phyloP scores from a whole-genome alignment of 2,888 invertebrate species.

The Lepetodrilus schrolli region DNA sequence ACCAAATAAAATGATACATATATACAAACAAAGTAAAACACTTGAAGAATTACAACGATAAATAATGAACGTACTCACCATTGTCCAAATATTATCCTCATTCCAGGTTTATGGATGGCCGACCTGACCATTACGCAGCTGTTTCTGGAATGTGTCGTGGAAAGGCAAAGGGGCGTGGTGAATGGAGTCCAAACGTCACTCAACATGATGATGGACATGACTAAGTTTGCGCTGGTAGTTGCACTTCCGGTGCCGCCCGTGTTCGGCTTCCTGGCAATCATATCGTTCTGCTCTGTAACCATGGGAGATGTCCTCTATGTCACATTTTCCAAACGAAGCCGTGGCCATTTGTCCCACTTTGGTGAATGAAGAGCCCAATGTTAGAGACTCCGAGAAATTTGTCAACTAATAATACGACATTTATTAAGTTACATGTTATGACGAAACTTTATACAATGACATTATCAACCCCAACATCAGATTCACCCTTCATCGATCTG shows the following conservation, averaged over 20 bases:
- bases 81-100: constrained; percentile 29
- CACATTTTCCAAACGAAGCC: constrained; percentile 53
- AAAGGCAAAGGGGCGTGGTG: constrained; percentile 76
- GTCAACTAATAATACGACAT: no score
- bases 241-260: constrained; percentile 74
- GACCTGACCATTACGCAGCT: constrained; percentile 78
- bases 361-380: neutral
- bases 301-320: constrained; percentile 68
- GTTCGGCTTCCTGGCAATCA: constrained; percentile 77
- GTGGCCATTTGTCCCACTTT: constrained; percentile 66
- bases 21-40: no score
- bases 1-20: no score
- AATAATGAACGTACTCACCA: no score
- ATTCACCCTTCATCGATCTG: no score
- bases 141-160: constrained; percentile 76
- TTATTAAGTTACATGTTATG: no score
- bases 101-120: constrained; percentile 78
- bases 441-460: no score
- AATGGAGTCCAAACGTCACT: constrained; percentile 78
- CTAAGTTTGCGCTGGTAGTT: constrained; percentile 77
- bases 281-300: constrained; percentile 74
- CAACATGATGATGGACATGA: constrained; percentile 77
- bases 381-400: no score
- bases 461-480: no score
- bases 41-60: no score